phyloP scores from a whole-genome alignment of 2,797 vertebrate species.

The Coluber constrictor region DNA sequence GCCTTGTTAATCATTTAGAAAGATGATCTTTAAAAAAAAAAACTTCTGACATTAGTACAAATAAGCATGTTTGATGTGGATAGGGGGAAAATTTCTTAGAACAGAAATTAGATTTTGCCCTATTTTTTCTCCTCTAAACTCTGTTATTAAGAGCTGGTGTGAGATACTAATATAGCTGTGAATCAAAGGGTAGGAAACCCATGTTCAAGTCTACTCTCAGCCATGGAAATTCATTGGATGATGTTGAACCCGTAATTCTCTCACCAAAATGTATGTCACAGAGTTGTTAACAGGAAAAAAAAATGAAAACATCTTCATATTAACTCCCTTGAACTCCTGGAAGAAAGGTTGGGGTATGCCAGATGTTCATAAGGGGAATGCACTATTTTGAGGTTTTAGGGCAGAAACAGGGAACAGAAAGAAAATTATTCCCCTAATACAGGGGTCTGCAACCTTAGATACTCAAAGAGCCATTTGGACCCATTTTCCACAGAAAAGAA shows the following conservation, averaged over 20 bases:
- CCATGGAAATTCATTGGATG: background rate
- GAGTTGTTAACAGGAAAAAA: background rate
- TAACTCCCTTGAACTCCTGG: background rate
- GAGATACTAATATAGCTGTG: background rate
- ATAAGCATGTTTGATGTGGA: slow-evolving; percentile 13
- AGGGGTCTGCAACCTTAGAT: no score
- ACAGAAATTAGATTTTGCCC: background rate
- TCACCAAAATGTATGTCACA: background rate
- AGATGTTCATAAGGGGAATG: background rate
- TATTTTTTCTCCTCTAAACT: background rate
- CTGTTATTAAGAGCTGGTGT: background rate
- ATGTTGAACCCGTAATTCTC: background rate
- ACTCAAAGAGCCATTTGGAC: no score
- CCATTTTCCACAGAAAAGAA: no score
- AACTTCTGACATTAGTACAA: slow-evolving; percentile 4
- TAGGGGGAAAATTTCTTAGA: background rate
- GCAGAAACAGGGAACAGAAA: background rate
- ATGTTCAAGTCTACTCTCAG: background rate
- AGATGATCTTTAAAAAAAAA: background rate
- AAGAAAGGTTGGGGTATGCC: background rate
- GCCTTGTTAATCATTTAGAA: slow-evolving; percentile 33
- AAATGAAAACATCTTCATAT: background rate
- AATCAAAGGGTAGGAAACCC: background rate
- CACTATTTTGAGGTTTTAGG: background rate
- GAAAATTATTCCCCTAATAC: background rate